Evolutionary conservation across 2,113 vertebrate genomes (phyloP), one percentile per base, ranked within the genome.

Genomic region (Prochilodus magdalenae): DNA sequence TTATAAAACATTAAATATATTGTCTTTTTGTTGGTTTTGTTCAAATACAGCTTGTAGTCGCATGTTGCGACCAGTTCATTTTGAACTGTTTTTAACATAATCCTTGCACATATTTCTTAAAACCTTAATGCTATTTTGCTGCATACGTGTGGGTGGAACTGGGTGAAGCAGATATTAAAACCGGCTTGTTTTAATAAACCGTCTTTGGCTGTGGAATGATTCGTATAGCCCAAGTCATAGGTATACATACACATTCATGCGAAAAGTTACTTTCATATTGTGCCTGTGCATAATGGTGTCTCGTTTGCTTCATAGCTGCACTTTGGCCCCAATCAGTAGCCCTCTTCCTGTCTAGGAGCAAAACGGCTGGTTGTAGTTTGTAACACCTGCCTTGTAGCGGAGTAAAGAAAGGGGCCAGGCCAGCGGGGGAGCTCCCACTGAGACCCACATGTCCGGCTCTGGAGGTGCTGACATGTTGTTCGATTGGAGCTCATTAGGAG

Each of bases 361-460:
- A 60, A 83, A 79, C 88, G 89, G 80, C 87, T 91, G 85, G 86
- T 84, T 91, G 83, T 87, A 88, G 77, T 92, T 91, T 66, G 60
- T 57, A 74, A 73, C 47, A 81, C 60, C 72, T 81, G 72, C 47
- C 49, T 20, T 75, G 30, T 47, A 29, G 27, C n/a, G 15, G 49
- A 74, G 30, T 63, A 66, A 62, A 65, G 53, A 81, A 33, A 30
- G 59, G 10, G 30, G 51, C 51, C 65, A 70, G 51, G 27, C 66
- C 24, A 79, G 53, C 66, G 49, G 29, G 77, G 59, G 57, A 0
- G 33, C 51, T 65, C n/a, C 60, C 24, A 44, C 47, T 79, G 44
- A 69, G 69, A 80, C 79, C 73, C 12, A 26, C 47, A 75, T 1
- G 33, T 88, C 80, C 18, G 75, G 66, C 73, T 79, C 40, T 80